These are phyloP conservation scores for Cydia pomonella DNA, from an alignment of 1,140 invertebrate species.

Conservation along the genomic window DNA sequence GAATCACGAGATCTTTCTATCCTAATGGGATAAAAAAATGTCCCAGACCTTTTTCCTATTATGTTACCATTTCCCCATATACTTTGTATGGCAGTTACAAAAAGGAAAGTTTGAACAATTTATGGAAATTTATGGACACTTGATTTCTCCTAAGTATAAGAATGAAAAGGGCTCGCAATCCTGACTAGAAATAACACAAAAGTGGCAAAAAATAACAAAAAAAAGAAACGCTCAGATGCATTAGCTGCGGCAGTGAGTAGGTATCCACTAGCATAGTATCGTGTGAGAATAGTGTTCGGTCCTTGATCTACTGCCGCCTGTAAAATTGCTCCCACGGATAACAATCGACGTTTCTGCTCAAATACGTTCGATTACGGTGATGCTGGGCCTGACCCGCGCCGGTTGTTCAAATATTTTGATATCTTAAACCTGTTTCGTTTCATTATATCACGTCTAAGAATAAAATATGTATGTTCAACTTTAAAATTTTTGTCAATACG, in stretches of 20 bases:
- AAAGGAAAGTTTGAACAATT: too few relatives aligned
- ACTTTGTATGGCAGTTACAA: too few relatives aligned
- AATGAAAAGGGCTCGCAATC: too few relatives aligned
- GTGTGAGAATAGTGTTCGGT: constrained; percentile 51
- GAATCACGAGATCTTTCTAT: too few relatives aligned
- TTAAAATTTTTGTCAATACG: neutral
- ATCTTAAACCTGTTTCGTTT: neutral
- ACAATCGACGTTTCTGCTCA: constrained; percentile 33
- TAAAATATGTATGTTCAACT: neutral
- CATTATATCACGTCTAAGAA: constrained; percentile 21
- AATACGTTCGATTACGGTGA: constrained; percentile 8
- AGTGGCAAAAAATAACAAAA: too few relatives aligned
- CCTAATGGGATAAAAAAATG: too few relatives aligned
- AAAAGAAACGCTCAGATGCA: too few relatives aligned
- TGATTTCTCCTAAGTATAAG: too few relatives aligned
- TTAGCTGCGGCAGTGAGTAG: neutral
- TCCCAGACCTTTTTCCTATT: too few relatives aligned
- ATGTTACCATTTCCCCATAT: too few relatives aligned
- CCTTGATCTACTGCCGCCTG: constrained; percentile 51
- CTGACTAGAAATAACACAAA: too few relatives aligned
- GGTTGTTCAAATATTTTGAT: constrained; percentile 14
- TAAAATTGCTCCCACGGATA: constrained; percentile 45
- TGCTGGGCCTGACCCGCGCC: neutral
- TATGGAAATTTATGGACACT: too few relatives aligned
- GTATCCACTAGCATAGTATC: neutral